phyloP scores from a whole-genome alignment of 2,888 invertebrate genomes.

The Formica aserva region DNA sequence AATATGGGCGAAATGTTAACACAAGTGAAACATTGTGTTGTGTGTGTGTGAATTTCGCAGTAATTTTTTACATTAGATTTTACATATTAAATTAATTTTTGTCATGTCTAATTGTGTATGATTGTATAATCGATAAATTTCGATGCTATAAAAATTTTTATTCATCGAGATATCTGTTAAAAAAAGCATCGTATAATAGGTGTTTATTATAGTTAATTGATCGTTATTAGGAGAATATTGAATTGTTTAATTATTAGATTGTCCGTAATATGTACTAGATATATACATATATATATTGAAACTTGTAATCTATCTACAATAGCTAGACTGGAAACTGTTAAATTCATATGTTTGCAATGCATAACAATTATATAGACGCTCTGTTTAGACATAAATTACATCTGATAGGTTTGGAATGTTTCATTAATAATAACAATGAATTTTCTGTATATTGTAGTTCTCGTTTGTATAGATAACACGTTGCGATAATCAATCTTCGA shows the following conservation, averaged over 20 bases:
- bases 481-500: constrained; percentile 20
- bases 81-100: not conserved
- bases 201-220: not conserved
- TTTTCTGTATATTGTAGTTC: not conserved
- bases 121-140: not conserved
- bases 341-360: constrained; percentile 21
- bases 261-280: not conserved
- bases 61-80: not conserved
- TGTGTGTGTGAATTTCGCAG: too few relatives aligned
- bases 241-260: constrained; percentile 27
- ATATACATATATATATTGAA: not conserved
- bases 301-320: constrained; percentile 38
- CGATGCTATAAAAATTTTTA: not conserved
- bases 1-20: not conserved
- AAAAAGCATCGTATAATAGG: not conserved
- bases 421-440: not conserved
- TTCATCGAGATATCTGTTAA: not conserved
- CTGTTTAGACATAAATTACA: not conserved
- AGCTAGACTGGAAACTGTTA: constrained; percentile 13
- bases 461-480: not conserved
- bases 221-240: not conserved
- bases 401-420: not conserved
- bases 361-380: constrained; percentile 10
- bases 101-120: not conserved
- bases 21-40: not conserved